Percentiles rank a stretch among this genome's conserved stretches.
These are phyloP conservation scores for Prochilodus magdalenae DNA, from an alignment of 2,113 vertebrate species.

Conservation along the genomic window DNA sequence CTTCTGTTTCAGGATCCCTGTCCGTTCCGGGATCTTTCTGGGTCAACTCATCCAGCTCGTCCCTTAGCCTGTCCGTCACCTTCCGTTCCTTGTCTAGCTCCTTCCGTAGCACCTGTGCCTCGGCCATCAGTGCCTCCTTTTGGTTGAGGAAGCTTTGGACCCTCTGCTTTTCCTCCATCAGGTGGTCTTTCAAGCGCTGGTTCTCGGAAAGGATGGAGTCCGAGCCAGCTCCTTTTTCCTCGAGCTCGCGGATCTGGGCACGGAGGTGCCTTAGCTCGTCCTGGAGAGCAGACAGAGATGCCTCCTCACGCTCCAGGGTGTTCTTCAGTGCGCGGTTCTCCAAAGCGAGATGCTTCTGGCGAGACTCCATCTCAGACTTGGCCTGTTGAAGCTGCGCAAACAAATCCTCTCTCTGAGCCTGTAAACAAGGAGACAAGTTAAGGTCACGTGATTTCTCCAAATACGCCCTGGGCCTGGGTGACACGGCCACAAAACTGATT, in stretches of 20 bases:
- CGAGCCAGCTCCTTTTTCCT: slow-evolving; percentile 76
- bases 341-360: slow-evolving; percentile 75
- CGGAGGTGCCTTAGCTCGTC: slow-evolving; percentile 85
- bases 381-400: slow-evolving; percentile 76
- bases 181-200: slow-evolving; percentile 83
- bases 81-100: slow-evolving; percentile 85
- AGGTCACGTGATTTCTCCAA: background rate
- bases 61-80: slow-evolving; percentile 77
- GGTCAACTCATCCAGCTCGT: slow-evolving; percentile 79
- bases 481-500: no score
- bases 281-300: slow-evolving; percentile 80
- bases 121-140: slow-evolving; percentile 80
- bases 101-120: slow-evolving; percentile 82
- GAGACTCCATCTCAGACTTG: slow-evolving; percentile 72
- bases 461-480: background rate
- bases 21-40: slow-evolving; percentile 56
- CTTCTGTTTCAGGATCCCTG: slow-evolving; percentile 71
- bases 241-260: slow-evolving; percentile 82
- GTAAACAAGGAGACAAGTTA: slow-evolving; percentile 9
- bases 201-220: slow-evolving; percentile 84
- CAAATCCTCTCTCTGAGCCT: slow-evolving; percentile 82
- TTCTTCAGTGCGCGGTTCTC: slow-evolving; percentile 86
- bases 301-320: slow-evolving; percentile 85
- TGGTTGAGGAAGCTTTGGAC: slow-evolving; percentile 79
- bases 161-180: slow-evolving; percentile 85